Percentiles rank a stretch among this genome's conserved stretches.
Evolutionary conservation across 2,888 invertebrate species (phyloP).

Genomic region (Parnassius glacialis): DNA sequence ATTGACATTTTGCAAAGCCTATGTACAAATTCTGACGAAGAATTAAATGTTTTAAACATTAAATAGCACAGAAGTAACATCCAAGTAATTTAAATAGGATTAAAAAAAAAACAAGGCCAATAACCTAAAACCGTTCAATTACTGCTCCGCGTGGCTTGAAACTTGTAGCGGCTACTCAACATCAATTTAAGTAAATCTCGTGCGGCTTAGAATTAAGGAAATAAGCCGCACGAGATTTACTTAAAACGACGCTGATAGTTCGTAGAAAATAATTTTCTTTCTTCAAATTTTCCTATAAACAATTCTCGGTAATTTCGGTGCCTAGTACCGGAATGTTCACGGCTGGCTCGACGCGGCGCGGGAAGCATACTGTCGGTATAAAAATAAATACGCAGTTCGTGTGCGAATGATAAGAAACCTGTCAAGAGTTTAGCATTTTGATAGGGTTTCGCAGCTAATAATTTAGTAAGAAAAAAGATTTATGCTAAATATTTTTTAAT

Average conservation of each 20-base stretch:
- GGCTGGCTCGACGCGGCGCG: slow-evolving; percentile 9
- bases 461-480: too few species aligned
- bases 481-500: too few species aligned
- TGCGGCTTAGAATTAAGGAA: slow-evolving; percentile 43
- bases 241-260: slow-evolving; percentile 48
- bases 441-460: slow-evolving; percentile 5
- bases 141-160: slow-evolving; percentile 9
- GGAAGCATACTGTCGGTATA: slow-evolving; percentile 14
- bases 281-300: slow-evolving; percentile 1
- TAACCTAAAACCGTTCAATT: slow-evolving; percentile 13
- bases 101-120: neutral
- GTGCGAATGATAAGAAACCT: slow-evolving; percentile 17
- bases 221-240: slow-evolving; percentile 78
- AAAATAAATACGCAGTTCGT: slow-evolving; percentile 7
- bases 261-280: slow-evolving; percentile 21
- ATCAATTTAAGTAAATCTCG: slow-evolving; percentile 66
- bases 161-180: slow-evolving; percentile 30
- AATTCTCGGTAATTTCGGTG: slow-evolving; percentile 4
- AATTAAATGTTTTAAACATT: neutral
- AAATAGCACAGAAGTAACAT: slow-evolving; percentile 3
- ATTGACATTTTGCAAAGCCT: too few species aligned
- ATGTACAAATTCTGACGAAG: too few species aligned
- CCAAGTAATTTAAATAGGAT: neutral
- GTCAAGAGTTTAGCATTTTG: slow-evolving; percentile 2
- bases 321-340: neutral